Percentiles rank a stretch among this genome's conserved stretches.
Conservation (phyloP, 1,140 invertebrate species). For the Vanessa tameamea region DNA sequence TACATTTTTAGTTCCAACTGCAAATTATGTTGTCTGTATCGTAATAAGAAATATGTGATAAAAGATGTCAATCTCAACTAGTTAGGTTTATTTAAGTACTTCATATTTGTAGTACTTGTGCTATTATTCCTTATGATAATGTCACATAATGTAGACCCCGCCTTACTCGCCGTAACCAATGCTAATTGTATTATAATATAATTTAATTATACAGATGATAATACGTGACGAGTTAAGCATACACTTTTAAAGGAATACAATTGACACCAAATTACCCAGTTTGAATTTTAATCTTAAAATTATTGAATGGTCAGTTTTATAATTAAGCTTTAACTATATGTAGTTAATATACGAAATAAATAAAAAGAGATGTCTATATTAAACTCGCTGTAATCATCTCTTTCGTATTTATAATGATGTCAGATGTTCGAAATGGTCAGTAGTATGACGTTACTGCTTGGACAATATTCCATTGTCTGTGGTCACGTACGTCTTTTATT, state of each 20-base stretch:
- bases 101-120: no score
- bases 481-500: constrained; percentile 52
- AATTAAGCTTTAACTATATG: not conserved
- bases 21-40: no score
- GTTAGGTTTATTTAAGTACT: no score
- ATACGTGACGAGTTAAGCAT: not conserved
- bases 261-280: not conserved
- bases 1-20: no score
- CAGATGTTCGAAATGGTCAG: not conserved
- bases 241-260: not conserved
- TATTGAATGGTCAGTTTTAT: not conserved
- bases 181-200: no score
- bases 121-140: no score
- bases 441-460: constrained; percentile 20
- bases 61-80: no score
- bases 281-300: not conserved
- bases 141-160: no score
- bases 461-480: constrained; percentile 48
- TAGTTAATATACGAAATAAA: not conserved
- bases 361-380: not conserved
- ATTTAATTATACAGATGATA: not conserved
- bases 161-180: no score
- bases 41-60: no score
- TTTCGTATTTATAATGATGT: not conserved
- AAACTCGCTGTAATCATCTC: not conserved